These are phyloP conservation scores for Clarias gariepinus DNA, from an alignment of 2,113 vertebrate genomes.

Conservation along the genomic window DNA sequence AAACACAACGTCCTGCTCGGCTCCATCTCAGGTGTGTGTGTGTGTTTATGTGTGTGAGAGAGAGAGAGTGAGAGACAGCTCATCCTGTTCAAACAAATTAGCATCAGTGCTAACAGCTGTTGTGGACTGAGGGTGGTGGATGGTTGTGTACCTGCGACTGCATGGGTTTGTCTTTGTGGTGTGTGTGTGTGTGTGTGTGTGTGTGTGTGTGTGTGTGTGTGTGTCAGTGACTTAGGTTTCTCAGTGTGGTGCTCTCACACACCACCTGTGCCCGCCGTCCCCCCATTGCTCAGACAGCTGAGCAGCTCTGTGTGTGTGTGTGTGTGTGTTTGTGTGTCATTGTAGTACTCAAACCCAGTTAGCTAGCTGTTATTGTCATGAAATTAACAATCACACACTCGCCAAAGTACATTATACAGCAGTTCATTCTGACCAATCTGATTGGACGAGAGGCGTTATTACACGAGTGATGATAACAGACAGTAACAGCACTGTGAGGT, in stretches of 20 bases:
- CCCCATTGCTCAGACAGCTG: slow-evolving; percentile 46
- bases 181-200: slow-evolving; percentile 24
- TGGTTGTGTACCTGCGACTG: slow-evolving; percentile 5
- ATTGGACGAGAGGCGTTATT: too few species aligned
- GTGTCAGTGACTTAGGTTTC: slow-evolving; percentile 39
- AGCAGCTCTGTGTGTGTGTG: slow-evolving; percentile 30
- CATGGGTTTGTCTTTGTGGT: background rate
- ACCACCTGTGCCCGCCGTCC: slow-evolving; percentile 51
- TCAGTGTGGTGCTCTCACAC: slow-evolving; percentile 50
- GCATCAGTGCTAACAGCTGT: slow-evolving; percentile 54
- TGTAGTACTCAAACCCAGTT: background rate
- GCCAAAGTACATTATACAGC: too few species aligned
- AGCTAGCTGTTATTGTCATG: background rate
- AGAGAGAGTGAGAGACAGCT: slow-evolving; percentile 7
- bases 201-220: slow-evolving; percentile 34
- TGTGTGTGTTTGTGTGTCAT: background rate
- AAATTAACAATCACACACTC: background rate
- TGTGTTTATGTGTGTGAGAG: slow-evolving; percentile 22
- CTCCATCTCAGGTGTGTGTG: slow-evolving; percentile 85
- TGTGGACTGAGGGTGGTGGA: slow-evolving; percentile 30
- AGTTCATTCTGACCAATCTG: too few species aligned
- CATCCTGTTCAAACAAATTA: slow-evolving; percentile 55
- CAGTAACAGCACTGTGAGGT: too few species aligned
- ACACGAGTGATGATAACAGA: too few species aligned
- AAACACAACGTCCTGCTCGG: slow-evolving; percentile 87